A percentile compares a stretch with the other conserved stretches of the same genome.
Conservation (phyloP, 2,888 invertebrate species). For the Drosophila histrio region DNA sequence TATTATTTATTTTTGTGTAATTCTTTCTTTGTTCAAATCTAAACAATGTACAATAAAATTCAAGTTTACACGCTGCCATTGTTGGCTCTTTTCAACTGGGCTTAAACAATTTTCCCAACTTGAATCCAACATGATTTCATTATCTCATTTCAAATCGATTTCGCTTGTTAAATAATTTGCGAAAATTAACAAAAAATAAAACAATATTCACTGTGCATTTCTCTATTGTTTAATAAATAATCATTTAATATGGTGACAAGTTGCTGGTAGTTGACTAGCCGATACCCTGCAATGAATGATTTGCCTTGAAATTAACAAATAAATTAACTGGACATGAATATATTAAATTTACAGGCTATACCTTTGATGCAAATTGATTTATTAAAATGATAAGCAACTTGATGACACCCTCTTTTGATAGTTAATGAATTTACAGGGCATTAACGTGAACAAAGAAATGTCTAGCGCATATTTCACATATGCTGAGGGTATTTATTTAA, state of each 20-base stretch:
- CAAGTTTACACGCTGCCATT: constrained; percentile 3
- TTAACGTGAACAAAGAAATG: not conserved
- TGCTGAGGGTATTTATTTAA: not conserved
- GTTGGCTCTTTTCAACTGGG: constrained; percentile 9
- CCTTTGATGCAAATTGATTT: not conserved
- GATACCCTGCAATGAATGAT: constrained; percentile 1
- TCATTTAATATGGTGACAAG: constrained; percentile 3
- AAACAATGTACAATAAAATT: constrained; percentile 24
- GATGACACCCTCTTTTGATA: not conserved
- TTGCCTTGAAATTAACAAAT: not conserved
- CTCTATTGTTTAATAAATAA: constrained; percentile 11
- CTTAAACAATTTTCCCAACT: constrained; percentile 9
- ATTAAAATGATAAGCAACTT: not conserved
- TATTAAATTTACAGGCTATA: not conserved
- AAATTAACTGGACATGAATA: not conserved
- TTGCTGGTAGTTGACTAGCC: no score
- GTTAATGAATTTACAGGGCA: not conserved
- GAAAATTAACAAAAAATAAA: not conserved
- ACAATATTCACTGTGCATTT: constrained; percentile 3
- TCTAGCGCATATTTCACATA: not conserved
- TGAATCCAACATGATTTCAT: constrained; percentile 38
- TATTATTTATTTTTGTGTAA: not conserved
- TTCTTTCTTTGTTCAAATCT: constrained; percentile 1
- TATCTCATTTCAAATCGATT: constrained; percentile 53
- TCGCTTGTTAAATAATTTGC: constrained; percentile 42